A percentile compares a stretch with the other conserved stretches of the same genome.
These are phyloP conservation scores for Nasalis larvatus DNA, from an alignment of 2,113 vertebrate genomes.

Conservation along the genomic window DNA sequence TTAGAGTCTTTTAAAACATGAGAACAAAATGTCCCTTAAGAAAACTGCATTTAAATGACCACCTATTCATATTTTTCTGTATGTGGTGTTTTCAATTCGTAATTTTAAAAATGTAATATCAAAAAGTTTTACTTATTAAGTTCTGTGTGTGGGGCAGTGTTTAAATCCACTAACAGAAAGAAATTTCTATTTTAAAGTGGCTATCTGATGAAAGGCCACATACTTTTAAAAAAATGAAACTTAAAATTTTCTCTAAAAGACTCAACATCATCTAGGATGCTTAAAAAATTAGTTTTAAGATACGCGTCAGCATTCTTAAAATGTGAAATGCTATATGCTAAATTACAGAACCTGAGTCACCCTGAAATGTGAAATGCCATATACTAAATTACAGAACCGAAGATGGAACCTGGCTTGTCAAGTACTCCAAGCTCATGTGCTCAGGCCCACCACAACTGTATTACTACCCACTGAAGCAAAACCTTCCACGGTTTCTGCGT, in stretches of 20 bases:
- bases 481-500: not conserved
- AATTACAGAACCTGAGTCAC: not conserved
- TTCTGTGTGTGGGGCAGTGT: not conserved
- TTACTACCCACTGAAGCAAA: not conserved
- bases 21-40: not conserved
- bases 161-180: not conserved
- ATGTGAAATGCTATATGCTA: not conserved
- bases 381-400: not conserved
- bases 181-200: constrained; percentile 46
- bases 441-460: not conserved
- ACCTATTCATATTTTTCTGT: not conserved
- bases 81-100: not conserved
- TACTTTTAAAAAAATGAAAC: no score
- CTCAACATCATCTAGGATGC: not conserved
- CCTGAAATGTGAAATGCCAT: not conserved
- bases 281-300: constrained; percentile 35
- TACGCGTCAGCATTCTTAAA: not conserved
- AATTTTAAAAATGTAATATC: not conserved
- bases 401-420: not conserved
- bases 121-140: not conserved
- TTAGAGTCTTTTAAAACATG: constrained; percentile 5
- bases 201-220: not conserved
- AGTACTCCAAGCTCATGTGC: not conserved
- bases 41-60: constrained; percentile 19
- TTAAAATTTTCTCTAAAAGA: not conserved